These are phyloP conservation scores for Trematomus bernacchii DNA, from an alignment of 2,797 vertebrate species.

Conservation along the genomic window DNA sequence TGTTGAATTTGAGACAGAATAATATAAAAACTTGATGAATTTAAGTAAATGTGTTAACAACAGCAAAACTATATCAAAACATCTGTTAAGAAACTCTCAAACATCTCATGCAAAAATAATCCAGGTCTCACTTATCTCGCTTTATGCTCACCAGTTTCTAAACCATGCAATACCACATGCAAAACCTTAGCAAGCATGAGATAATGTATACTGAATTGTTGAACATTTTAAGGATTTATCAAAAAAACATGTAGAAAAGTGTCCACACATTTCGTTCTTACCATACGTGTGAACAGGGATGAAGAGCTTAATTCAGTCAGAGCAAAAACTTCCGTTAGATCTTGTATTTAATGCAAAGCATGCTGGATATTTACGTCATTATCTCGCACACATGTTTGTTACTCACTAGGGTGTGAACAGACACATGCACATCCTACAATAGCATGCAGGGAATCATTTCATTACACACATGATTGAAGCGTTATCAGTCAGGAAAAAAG, in stretches of 20 bases:
- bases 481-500: neutral
- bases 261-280: neutral
- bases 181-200: too few relatives aligned
- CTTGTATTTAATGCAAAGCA: neutral
- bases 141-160: too few relatives aligned
- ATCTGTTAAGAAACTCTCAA: too few relatives aligned
- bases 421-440: neutral
- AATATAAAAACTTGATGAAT: too few relatives aligned
- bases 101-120: too few relatives aligned
- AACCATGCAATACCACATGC: too few relatives aligned
- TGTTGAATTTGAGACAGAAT: too few relatives aligned
- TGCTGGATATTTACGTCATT: constrained; percentile 1
- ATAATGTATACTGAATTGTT: too few relatives aligned
- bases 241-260: neutral
- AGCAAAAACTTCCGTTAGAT: neutral
- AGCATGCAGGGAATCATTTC: neutral
- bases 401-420: neutral
- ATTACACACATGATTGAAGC: neutral
- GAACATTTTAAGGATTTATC: too few relatives aligned
- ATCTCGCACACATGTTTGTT: neutral
- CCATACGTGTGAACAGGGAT: neutral
- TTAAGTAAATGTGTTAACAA: too few relatives aligned
- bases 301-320: neutral
- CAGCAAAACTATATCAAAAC: too few relatives aligned
- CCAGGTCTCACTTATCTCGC: too few relatives aligned